These are phyloP conservation scores for Callospermophilus lateralis DNA, from an alignment of 2,113 vertebrate species.

Conservation along the genomic window DNA sequence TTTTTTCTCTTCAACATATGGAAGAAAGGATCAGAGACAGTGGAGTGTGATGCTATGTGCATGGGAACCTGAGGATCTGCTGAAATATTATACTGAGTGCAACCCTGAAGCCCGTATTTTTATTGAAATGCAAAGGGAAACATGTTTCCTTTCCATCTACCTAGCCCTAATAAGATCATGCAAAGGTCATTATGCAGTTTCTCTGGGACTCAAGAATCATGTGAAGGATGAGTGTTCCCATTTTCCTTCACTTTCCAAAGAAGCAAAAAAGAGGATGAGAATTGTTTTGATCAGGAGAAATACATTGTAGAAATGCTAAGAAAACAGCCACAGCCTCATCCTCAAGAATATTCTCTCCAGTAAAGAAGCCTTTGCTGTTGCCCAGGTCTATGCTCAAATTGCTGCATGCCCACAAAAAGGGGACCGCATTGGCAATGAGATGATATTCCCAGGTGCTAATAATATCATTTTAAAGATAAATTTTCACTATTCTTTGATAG, in stretches of 20 bases:
- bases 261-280: background rate
- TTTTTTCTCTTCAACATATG: background rate
- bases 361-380: background rate
- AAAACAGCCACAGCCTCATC: background rate
- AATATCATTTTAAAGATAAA: background rate
- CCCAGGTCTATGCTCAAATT: background rate
- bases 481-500: background rate
- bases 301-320: background rate
- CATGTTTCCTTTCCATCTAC: background rate
- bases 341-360: background rate
- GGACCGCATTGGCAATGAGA: background rate
- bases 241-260: conserved; percentile 1
- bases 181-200: background rate
- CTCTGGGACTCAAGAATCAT: background rate
- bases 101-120: background rate
- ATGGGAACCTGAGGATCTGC: background rate
- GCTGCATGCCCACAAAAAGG: background rate
- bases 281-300: background rate
- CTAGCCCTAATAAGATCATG: background rate
- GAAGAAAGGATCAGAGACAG: background rate
- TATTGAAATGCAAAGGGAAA: background rate
- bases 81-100: background rate
- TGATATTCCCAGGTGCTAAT: background rate
- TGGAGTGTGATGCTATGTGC: background rate
- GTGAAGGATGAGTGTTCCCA: background rate